phyloP scores from a whole-genome alignment of 2,113 vertebrate genomes.

The Mungos mungo region DNA sequence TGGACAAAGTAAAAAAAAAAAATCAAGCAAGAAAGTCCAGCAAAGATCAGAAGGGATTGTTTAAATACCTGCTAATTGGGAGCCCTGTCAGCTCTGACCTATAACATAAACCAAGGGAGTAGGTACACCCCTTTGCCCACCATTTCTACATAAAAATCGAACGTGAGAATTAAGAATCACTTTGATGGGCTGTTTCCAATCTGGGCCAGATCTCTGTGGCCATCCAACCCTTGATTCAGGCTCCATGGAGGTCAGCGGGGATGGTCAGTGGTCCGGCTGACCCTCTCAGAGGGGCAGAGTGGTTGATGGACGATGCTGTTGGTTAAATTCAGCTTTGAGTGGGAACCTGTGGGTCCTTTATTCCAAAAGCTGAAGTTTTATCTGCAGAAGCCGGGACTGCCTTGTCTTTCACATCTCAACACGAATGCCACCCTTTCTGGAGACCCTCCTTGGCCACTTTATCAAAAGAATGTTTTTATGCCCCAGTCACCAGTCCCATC shows the following conservation, averaged over 20 bases:
- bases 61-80: conserved; percentile 17
- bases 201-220: neutral
- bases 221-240: too few species aligned
- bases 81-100: neutral
- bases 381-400: neutral
- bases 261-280: neutral
- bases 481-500: neutral
- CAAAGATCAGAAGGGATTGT: conserved; percentile 43
- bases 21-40: neutral
- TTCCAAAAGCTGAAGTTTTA: neutral
- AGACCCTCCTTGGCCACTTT: neutral
- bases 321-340: neutral
- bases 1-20: conserved; percentile 21
- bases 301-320: too few species aligned
- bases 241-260: neutral
- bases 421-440: neutral
- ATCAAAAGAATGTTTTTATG: neutral
- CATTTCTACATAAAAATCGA: neutral
- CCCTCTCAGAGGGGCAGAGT: neutral
- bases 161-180: neutral
- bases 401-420: neutral
- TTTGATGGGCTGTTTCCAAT: neutral
- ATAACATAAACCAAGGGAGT: neutral
- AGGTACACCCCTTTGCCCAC: neutral
- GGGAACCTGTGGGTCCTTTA: neutral